phyloP scores from a whole-genome alignment of 1,140 invertebrate species.

The Zaprionus africanus region DNA sequence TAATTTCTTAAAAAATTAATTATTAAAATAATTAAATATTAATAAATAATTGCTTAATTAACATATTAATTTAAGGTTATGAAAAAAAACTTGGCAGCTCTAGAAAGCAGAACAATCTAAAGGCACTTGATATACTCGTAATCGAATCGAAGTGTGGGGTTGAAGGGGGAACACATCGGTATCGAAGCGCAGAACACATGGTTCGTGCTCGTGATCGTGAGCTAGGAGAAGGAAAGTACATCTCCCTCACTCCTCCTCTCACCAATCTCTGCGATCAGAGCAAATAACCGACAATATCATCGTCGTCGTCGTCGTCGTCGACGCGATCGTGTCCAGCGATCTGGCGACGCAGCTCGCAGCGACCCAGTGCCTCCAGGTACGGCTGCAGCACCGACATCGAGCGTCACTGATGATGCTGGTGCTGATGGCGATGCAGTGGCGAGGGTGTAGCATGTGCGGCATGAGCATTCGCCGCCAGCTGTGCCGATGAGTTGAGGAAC shows the following conservation, averaged over 20 bases:
- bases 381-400: slow-evolving; percentile 78
- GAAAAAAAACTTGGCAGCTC: not conserved
- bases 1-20: not conserved
- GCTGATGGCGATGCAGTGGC: slow-evolving; percentile 56
- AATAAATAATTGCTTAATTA: not conserved
- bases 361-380: slow-evolving; percentile 73
- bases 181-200: not conserved
- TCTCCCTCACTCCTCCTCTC: too few species aligned
- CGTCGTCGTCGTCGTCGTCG: slow-evolving; percentile 35
- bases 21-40: not conserved
- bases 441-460: slow-evolving; percentile 32
- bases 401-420: slow-evolving; percentile 75
- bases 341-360: slow-evolving; percentile 66
- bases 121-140: not conserved
- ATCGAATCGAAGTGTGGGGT: not conserved
- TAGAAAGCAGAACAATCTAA: not conserved
- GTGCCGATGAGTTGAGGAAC: slow-evolving; percentile 67
- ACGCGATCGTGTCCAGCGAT: slow-evolving; percentile 26
- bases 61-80: not conserved
- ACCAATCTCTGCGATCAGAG: slow-evolving; percentile 21
- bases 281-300: slow-evolving; percentile 66
- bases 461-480: slow-evolving; percentile 33
- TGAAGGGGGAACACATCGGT: not conserved
- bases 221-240: not conserved
- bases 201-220: not conserved